A percentile compares a stretch with the other conserved stretches of the same genome.
These are phyloP conservation scores for Poeciliopsis infans DNA, from an alignment of 2,797 vertebrate genomes.

Conservation along the genomic window DNA sequence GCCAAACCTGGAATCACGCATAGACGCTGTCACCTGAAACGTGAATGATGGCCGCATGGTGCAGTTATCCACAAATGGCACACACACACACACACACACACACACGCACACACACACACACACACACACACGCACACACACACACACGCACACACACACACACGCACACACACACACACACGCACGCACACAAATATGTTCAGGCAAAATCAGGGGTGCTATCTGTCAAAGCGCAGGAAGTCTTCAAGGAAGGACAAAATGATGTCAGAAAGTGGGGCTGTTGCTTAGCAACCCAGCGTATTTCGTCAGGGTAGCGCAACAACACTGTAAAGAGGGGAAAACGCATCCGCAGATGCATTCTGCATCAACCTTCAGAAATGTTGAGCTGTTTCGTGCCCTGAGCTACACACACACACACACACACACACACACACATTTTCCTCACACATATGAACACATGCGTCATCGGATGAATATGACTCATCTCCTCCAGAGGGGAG, in stretches of 20 bases:
- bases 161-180: slow-evolving; percentile 5
- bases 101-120: too few species aligned
- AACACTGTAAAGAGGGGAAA: slow-evolving; percentile 18
- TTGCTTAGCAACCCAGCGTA: slow-evolving; percentile 86
- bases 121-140: too few species aligned
- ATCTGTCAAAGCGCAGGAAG: slow-evolving; percentile 81
- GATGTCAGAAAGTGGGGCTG: slow-evolving; percentile 86
- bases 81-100: too few species aligned
- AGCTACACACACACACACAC: slow-evolving; percentile 19
- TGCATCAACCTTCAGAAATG: slow-evolving; percentile 6
- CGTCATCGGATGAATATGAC: slow-evolving; percentile 63
- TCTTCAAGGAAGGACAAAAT: slow-evolving; percentile 80
- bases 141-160: slow-evolving; percentile 17
- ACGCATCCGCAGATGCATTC: slow-evolving; percentile 2
- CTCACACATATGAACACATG: slow-evolving; percentile 35
- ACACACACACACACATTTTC: slow-evolving; percentile 9
- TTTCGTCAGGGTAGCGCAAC: slow-evolving; percentile 75
- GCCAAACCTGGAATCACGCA: not conserved
- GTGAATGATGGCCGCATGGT: not conserved
- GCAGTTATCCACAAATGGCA: slow-evolving; percentile 54
- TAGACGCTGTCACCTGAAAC: slow-evolving; percentile 23
- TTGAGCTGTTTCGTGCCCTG: slow-evolving; percentile 13
- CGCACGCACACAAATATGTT: slow-evolving; percentile 8
- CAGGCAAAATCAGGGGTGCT: slow-evolving; percentile 48
- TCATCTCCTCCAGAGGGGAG: slow-evolving; percentile 48